phyloP scores from a whole-genome alignment of 2,888 invertebrate genomes.

The Periphyllus acericola region DNA sequence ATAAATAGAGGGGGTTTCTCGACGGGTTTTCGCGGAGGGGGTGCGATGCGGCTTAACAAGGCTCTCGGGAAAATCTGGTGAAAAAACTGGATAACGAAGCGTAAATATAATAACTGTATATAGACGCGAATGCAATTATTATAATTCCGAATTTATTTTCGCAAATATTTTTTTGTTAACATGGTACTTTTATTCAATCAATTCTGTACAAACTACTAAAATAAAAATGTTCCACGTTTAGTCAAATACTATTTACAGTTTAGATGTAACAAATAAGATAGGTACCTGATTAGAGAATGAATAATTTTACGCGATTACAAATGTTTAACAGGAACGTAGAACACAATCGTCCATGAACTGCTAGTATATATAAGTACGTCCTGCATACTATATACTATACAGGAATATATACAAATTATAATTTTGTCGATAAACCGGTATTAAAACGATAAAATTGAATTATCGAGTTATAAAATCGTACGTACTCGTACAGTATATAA shows the following conservation, averaged over 20 bases:
- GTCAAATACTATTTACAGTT: neutral
- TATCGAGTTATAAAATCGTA: too few species aligned
- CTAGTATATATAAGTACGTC: too few species aligned
- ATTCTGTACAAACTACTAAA: conserved; percentile 16
- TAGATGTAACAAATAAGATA: conserved; percentile 1
- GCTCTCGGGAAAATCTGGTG: conserved; percentile 58
- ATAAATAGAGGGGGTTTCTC: conserved; percentile 58
- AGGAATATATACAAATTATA: too few species aligned
- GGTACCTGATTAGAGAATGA: neutral
- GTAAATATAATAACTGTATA: conserved; percentile 58
- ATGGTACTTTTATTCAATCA: conserved; percentile 32
- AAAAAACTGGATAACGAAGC: conserved; percentile 61
- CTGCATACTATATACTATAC: too few species aligned
- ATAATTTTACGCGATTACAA: neutral
- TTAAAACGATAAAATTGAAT: too few species aligned
- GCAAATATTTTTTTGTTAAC: conserved; percentile 49
- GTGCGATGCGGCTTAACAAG: conserved; percentile 47
- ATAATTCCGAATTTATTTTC: conserved; percentile 58
- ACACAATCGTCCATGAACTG: too few species aligned
- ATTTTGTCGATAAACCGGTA: too few species aligned
- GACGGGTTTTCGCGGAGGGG: neutral
- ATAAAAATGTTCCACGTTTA: conserved; percentile 35
- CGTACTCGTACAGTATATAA: too few species aligned
- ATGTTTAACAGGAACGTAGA: too few species aligned
- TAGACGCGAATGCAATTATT: conserved; percentile 48